These are phyloP conservation scores for Helicoverpa zea DNA, from an alignment of 1,140 invertebrate genomes.

Conservation along the genomic window DNA sequence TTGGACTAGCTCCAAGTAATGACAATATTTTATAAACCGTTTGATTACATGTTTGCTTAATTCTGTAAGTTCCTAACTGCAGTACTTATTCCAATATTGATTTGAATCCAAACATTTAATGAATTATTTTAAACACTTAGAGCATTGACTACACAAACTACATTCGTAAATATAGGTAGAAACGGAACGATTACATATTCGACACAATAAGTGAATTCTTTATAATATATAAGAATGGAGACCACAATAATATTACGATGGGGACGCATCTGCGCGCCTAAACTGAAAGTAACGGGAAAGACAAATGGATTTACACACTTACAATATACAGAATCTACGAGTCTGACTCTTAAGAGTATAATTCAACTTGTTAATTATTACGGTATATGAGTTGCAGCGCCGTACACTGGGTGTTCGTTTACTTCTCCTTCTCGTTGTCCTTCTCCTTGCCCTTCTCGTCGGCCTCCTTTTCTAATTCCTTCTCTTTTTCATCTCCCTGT, in stretches of 20 bases:
- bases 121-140: conserved; percentile 53
- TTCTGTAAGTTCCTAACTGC: conserved; percentile 71
- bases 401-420: conserved; percentile 47
- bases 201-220: conserved; percentile 61
- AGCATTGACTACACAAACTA: conserved; percentile 57
- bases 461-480: conserved; percentile 90
- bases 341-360: conserved; percentile 75
- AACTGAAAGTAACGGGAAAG: conserved; percentile 77
- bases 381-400: conserved; percentile 45
- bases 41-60: conserved; percentile 64
- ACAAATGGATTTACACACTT: conserved; percentile 86
- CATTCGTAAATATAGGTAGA: conserved; percentile 43
- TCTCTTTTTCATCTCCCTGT: conserved; percentile 87
- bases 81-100: conserved; percentile 63
- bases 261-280: conserved; percentile 50
- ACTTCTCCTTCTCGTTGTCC: conserved; percentile 70
- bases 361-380: conserved; percentile 59
- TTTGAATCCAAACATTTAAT: conserved; percentile 56
- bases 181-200: conserved; percentile 43
- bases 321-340: conserved; percentile 80
- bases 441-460: conserved; percentile 87
- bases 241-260: conserved; percentile 59
- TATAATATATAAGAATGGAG: conserved; percentile 58
- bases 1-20: conserved; percentile 58
- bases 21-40: conserved; percentile 59